Conservation (phyloP, 2,888 invertebrate species). For the Lamproptera curius region DNA sequence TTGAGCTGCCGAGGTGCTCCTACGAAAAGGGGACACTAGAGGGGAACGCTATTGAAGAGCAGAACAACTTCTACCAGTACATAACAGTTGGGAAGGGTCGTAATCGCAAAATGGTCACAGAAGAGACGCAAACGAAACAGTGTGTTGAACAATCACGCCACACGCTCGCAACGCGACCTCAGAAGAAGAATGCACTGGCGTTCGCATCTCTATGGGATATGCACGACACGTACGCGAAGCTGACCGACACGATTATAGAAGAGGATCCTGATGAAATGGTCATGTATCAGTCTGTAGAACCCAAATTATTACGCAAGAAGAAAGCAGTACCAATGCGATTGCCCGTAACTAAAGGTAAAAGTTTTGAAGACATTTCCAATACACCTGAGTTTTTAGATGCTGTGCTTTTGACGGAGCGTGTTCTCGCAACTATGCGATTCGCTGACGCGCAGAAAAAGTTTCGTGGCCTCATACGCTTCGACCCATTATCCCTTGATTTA, state of each 20-base stretch:
- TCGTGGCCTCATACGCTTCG: slow-evolving; percentile 79
- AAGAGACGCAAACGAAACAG: slow-evolving; percentile 83
- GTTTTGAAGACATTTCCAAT: slow-evolving; percentile 45
- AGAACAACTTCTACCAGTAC: slow-evolving; percentile 82
- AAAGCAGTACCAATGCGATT: slow-evolving; percentile 18
- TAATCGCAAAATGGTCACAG: slow-evolving; percentile 80
- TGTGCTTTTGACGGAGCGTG: slow-evolving; percentile 82
- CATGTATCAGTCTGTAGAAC: slow-evolving; percentile 58
- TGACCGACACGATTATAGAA: slow-evolving; percentile 45
- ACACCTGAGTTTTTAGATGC: slow-evolving; percentile 78
- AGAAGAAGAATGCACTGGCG: slow-evolving; percentile 75
- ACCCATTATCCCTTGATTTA: slow-evolving; percentile 80
- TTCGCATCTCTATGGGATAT: slow-evolving; percentile 89
- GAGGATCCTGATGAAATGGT: slow-evolving; percentile 68
- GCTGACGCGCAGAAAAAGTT: slow-evolving; percentile 83
- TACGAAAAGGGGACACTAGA: slow-evolving; percentile 79
- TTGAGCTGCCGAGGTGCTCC: slow-evolving; percentile 81
- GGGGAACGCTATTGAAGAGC: slow-evolving; percentile 74
- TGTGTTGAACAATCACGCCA: slow-evolving; percentile 80
- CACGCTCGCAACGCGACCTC: slow-evolving; percentile 76
- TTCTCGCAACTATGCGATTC: slow-evolving; percentile 83
- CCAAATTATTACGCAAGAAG: slow-evolving; percentile 49
- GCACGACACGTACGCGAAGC: slow-evolving; percentile 81
- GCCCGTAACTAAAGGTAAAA: slow-evolving; percentile 34
- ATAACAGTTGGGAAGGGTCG: slow-evolving; percentile 83